Evolutionary conservation across 2,113 vertebrate genomes (phyloP).

Genomic region (Petaurus breviceps): DNA sequence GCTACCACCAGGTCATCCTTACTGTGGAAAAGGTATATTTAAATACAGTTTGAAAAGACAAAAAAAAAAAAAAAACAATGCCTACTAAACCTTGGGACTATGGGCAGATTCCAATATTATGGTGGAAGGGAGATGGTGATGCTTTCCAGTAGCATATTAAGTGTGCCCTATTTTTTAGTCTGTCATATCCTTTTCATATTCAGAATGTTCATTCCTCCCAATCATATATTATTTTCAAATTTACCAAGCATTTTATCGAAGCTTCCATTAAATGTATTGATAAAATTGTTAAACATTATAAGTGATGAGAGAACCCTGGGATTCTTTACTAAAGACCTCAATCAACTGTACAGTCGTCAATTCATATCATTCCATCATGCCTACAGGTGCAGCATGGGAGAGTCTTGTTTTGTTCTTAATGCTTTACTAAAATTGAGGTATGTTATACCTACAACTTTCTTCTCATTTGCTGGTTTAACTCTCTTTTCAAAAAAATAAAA

Average conservation of each 20-base stretch:
- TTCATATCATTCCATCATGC: not conserved
- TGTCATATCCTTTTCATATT: too few relatives aligned
- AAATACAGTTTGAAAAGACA: slow-evolving; percentile 31
- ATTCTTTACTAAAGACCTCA: not conserved
- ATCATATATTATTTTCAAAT: too few relatives aligned
- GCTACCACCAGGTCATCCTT: not conserved
- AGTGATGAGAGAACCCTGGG: not conserved
- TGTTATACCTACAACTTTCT: not conserved
- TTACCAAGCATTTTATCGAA: not conserved
- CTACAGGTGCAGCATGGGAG: not conserved
- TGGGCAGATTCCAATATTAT: too few relatives aligned
- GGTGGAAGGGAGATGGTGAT: too few relatives aligned
- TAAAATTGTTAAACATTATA: not conserved
- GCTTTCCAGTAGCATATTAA: too few relatives aligned
- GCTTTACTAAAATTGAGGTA: not conserved
- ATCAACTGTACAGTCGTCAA: not conserved
- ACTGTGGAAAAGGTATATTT: slow-evolving; percentile 21
- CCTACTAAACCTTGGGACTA: too few relatives aligned
- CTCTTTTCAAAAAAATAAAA: not conserved
- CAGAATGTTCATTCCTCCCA: too few relatives aligned
- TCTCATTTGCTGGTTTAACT: not conserved
- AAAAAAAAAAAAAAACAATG: too few relatives aligned
- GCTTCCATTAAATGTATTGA: not conserved
- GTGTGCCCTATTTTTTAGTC: too few relatives aligned
- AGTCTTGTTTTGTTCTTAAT: not conserved